phyloP scores from a whole-genome alignment of 2,888 invertebrate genomes.

The Tachina grossa region DNA sequence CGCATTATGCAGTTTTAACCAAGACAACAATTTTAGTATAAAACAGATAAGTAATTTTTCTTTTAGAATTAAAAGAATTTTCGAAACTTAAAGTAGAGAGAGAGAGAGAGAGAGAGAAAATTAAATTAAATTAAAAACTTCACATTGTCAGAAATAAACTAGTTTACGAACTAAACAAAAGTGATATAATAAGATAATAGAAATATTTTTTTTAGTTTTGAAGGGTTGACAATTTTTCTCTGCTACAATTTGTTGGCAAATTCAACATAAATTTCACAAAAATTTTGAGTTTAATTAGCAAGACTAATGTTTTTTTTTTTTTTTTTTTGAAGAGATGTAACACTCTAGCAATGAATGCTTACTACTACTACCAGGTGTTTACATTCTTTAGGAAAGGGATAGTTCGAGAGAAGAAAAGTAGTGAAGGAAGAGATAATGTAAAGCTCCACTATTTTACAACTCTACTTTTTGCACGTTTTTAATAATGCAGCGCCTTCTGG shows the following conservation, averaged over 20 bases:
- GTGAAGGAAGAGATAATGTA: no score
- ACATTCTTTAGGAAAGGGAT: no score
- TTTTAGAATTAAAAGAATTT: conserved; percentile 9
- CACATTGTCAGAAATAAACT: conserved; percentile 42
- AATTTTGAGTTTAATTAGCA: no score
- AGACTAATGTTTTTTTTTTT: no score
- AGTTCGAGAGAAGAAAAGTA: no score
- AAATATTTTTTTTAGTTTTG: neutral
- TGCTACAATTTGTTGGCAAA: neutral
- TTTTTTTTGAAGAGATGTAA: no score
- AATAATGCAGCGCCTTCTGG: no score
- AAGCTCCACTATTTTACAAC: no score
- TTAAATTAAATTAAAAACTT: conserved; percentile 26
- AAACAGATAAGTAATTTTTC: conserved; percentile 38
- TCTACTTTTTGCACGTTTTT: no score
- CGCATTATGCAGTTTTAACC: conserved; percentile 55
- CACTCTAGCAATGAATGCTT: no score
- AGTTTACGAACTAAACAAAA: conserved; percentile 27
- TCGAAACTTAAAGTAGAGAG: neutral
- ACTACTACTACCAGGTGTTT: no score
- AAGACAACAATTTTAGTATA: conserved; percentile 15
- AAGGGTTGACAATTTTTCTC: neutral
- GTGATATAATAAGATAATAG: neutral
- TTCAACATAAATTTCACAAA: neutral
- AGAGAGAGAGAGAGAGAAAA: neutral